phyloP scores from a whole-genome alignment of 2,113 vertebrate genomes.

The Podilymbus podiceps region DNA sequence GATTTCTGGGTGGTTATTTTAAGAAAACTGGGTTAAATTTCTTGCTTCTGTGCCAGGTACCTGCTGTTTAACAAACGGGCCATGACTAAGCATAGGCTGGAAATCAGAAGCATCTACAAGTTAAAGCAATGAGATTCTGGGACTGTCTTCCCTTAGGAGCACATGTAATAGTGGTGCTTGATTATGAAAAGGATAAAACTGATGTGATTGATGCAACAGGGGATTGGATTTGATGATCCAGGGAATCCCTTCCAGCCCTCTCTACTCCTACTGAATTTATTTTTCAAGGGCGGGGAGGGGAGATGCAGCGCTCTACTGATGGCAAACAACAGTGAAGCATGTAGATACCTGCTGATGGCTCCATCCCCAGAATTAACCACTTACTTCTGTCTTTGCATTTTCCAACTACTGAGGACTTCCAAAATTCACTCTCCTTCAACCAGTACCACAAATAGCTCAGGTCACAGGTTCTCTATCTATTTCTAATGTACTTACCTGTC shows the following conservation, averaged over 20 bases:
- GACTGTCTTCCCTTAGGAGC: conserved; percentile 31
- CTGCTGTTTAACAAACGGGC: conserved; percentile 34
- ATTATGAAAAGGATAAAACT: conserved; percentile 58
- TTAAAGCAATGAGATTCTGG: conserved; percentile 31
- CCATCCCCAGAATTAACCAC: background rate
- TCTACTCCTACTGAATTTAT: conserved; percentile 3
- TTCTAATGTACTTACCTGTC: conserved; percentile 7
- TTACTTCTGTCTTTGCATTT: background rate
- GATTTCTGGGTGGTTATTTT: conserved; percentile 45
- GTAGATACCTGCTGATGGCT: background rate
- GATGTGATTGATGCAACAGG: conserved; percentile 37
- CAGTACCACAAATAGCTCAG: background rate
- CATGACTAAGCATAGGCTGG: conserved; percentile 52
- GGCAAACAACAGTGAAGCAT: accelerated
- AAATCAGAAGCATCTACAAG: background rate
- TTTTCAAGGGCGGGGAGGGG: background rate
- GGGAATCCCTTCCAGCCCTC: conserved; percentile 28
- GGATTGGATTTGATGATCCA: conserved; percentile 41
- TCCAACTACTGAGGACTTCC: background rate
- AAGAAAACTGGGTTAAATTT: conserved; percentile 46
- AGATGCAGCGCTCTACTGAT: background rate
- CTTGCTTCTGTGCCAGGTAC: conserved; percentile 11
- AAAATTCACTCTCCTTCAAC: background rate
- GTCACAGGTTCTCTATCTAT: background rate
- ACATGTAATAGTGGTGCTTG: conserved; percentile 6